A percentile compares a stretch with the other conserved stretches of the same genome.
Evolutionary conservation across 2,888 invertebrate genomes (phyloP).

Genomic region (Trissoscelio sp.): DNA sequence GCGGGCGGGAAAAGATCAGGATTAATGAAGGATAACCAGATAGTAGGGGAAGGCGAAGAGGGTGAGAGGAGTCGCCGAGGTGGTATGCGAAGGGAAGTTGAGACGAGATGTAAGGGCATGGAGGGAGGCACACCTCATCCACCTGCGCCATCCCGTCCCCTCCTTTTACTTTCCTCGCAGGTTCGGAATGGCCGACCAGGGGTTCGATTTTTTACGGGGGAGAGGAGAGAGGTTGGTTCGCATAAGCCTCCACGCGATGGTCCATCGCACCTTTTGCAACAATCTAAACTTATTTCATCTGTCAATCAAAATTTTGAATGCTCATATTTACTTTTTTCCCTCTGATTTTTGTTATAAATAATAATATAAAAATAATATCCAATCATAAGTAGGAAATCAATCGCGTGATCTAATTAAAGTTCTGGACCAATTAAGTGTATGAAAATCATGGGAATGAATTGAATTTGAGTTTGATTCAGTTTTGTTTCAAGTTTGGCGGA

Average conservation of each 20-base stretch:
- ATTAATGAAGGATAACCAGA: too few relatives aligned
- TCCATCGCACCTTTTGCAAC: neutral
- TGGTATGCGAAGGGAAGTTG: too few relatives aligned
- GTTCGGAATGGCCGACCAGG: slow-evolving; percentile 56
- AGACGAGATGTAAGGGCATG: too few relatives aligned
- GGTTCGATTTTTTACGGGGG: slow-evolving; percentile 52
- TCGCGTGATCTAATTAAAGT: slow-evolving; percentile 2
- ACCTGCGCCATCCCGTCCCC: slow-evolving; percentile 31
- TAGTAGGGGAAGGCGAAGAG: too few relatives aligned
- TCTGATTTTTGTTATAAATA: neutral
- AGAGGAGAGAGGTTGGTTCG: slow-evolving; percentile 40
- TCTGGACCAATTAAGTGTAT: neutral
- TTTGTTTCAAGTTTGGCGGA: slow-evolving; percentile 29
- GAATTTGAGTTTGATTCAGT: neutral
- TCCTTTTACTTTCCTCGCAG: slow-evolving; percentile 40
- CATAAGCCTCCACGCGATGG: neutral
- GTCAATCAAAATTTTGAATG: neutral
- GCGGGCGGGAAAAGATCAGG: too few relatives aligned
- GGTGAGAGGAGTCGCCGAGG: too few relatives aligned
- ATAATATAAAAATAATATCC: neutral
- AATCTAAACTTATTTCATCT: neutral
- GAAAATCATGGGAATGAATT: too few relatives aligned
- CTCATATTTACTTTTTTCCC: too few relatives aligned
- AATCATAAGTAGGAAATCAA: slow-evolving; percentile 4
- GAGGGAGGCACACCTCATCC: too few relatives aligned